Base-by-base conservation (phyloP, 2,888 invertebrate species). In the Patella depressa region DNA sequence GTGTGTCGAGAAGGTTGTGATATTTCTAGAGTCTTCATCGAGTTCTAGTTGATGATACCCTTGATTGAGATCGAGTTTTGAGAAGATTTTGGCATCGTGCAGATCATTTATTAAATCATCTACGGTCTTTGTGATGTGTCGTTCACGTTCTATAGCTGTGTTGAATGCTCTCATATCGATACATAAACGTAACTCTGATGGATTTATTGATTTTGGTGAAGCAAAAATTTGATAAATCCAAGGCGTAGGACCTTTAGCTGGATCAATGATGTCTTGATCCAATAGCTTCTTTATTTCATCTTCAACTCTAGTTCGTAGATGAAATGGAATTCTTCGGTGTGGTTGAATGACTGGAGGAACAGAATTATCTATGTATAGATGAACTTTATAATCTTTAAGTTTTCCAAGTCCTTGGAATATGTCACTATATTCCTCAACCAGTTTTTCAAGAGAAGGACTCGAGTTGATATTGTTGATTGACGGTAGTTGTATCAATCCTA, bases 41-140 rank as follows among this genome's bases (percentile, higher is more conserved):
- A 86, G 74, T 70, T 82, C 84, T 9, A 84, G 71, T 76, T 86
- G 86, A 73, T 85, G 83, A 74, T 84, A 86, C 5, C 80, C 85
- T 29, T 79, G 71, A 45, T 77, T 78, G 15, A 85, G 77, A 72
- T 83, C 82, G 0, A 85, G 71, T 72, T 85, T 85, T n/a, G 78
- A 80, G 75, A 85, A 85, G 2, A 83, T 72, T 71, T 74, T 80
- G 2, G 83, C 79, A 12, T 81, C 80, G 71, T 85, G 85, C 17
- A 84, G 70, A 70, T 83, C 75, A 17, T 77, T 70, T 9, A 83
- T 77, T 1, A 85, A n/a, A 3, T 86, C 85, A 65, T 86, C 83
- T 2, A 83, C 74, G 0, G 85, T 86, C 7, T 84, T 84, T 71
- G 81, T 82, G 2, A 77, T 78, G 74, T 86, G 83, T 72, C 81